Conservation (phyloP, 2,888 invertebrate genomes). For the Xylocampa areola region DNA sequence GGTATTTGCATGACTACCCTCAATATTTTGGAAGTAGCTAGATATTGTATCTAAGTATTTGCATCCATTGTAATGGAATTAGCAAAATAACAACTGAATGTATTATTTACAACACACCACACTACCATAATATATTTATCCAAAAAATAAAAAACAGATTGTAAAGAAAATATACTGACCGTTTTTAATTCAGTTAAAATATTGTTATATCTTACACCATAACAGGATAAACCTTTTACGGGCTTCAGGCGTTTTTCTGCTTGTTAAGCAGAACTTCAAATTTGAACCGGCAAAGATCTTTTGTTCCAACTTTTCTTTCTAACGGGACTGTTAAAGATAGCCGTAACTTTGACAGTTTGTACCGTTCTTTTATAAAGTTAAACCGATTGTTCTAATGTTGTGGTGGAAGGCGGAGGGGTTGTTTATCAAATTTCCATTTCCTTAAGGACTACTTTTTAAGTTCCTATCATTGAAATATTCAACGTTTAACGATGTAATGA, state of each 20-base stretch:
- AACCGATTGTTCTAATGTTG: slow-evolving; percentile 41
- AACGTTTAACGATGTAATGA: too few species aligned
- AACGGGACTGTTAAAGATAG: slow-evolving; percentile 38
- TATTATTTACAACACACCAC: slow-evolving; percentile 16
- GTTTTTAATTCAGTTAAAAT: slow-evolving; percentile 42
- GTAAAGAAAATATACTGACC: slow-evolving; percentile 15
- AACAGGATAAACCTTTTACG: slow-evolving; percentile 64
- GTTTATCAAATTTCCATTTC: background rate
- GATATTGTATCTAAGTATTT: too few species aligned
- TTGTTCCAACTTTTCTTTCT: slow-evolving; percentile 55
- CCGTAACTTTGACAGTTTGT: slow-evolving; percentile 37
- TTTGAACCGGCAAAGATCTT: slow-evolving; percentile 49
- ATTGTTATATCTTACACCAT: slow-evolving; percentile 53
- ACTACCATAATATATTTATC: background rate
- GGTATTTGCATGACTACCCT: too few species aligned
- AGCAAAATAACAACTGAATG: too few species aligned
- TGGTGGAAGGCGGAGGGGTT: background rate
- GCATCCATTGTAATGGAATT: too few species aligned
- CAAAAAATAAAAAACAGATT: slow-evolving; percentile 1
- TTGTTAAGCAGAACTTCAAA: slow-evolving; percentile 57
- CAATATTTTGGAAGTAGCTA: too few species aligned
- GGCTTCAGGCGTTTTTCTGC: slow-evolving; percentile 45
- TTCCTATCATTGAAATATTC: too few species aligned
- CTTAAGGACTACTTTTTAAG: background rate
- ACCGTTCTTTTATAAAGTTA: slow-evolving; percentile 46